Base-by-base conservation (phyloP, 2,113 vertebrate genomes). In the Phasianus colchicus region DNA sequence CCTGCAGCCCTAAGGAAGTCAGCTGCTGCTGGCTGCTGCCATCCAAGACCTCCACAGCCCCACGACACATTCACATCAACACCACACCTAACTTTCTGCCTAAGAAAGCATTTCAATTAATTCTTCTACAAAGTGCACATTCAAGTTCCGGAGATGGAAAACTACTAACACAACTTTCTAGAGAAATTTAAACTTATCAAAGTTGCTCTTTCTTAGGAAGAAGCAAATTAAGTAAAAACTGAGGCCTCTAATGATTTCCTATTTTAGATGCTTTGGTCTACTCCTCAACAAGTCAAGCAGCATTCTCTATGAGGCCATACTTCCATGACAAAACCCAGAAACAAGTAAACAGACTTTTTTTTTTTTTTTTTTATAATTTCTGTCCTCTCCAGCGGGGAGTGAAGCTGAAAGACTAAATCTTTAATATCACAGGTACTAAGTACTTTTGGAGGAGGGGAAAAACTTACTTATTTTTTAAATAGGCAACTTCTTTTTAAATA, bases 401-500 rank as follows among this genome's bases (percentile, higher is more conserved):
- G 24, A 77, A 48, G 40, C 36, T 48, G 29, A 86, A 94, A 88
- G 73, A 38, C 27, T 45, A 12, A 24, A 50, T 78, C 61, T 81
- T 93, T 81, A 73, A 0, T 73, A 90, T 79, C 66, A 63, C 24
- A 27, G 54, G 70, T 89, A 78, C 36, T 36, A 79, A 88, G 70
- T 60, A 90, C 45, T 86, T 93, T 47, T 91, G 76, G 64, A 89
- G 65, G 55, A 89, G 30, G 32, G 40, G 8, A 2, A 4, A 54
- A 54, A 54, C 52, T 54, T 54, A 30, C 27, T 54, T 77, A 70
- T 70, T 81, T 93, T 88, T 83, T 95, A 95, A 96, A 94, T 93
- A 92, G 94, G 94, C 91, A 96, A 87, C 63, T 93, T 63, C 93
- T 94, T 94, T 95, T 96, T 96, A 96, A 96, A 96, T 96, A 95